These are phyloP conservation scores for Platycheirus rosarum DNA, from an alignment of 2,888 invertebrate genomes.

Conservation along the genomic window DNA sequence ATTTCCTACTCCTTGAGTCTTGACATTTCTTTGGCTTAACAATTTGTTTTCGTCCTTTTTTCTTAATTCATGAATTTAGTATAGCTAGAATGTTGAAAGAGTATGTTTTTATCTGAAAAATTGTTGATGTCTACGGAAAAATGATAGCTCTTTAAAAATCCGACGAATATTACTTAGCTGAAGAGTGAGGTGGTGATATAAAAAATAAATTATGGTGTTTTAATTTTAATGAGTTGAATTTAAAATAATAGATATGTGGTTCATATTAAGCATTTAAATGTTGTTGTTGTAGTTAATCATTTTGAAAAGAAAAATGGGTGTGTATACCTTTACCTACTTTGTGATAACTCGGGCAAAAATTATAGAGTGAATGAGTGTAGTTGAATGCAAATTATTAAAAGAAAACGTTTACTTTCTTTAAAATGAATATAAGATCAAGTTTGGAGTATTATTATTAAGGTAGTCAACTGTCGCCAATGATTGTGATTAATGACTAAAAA, in stretches of 20 bases:
- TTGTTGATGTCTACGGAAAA: conserved; percentile 32
- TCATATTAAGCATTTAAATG: background rate
- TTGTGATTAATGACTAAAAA: too few species aligned
- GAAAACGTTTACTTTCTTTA: too few species aligned
- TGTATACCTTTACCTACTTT: conserved; percentile 37
- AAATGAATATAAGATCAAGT: too few species aligned
- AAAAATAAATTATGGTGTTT: too few species aligned
- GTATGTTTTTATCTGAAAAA: conserved; percentile 45
- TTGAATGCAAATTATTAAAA: background rate
- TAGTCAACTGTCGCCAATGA: too few species aligned
- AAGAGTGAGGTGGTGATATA: too few species aligned
- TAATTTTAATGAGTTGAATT: too few species aligned
- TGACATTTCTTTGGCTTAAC: conserved; percentile 49
- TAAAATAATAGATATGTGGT: too few species aligned
- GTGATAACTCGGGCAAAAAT: conserved; percentile 49
- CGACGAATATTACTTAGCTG: too few species aligned
- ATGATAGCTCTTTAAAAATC: too few species aligned
- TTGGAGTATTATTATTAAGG: too few species aligned
- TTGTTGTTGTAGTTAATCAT: background rate
- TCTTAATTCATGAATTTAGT: background rate
- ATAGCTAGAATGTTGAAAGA: conserved; percentile 11
- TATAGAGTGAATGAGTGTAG: background rate
- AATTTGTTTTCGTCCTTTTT: conserved; percentile 10
- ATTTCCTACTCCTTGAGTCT: conserved; percentile 6
- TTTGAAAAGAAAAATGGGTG: conserved; percentile 46